These are phyloP conservation scores for Clinocottus analis DNA, from an alignment of 2,113 vertebrate species.

Conservation along the genomic window DNA sequence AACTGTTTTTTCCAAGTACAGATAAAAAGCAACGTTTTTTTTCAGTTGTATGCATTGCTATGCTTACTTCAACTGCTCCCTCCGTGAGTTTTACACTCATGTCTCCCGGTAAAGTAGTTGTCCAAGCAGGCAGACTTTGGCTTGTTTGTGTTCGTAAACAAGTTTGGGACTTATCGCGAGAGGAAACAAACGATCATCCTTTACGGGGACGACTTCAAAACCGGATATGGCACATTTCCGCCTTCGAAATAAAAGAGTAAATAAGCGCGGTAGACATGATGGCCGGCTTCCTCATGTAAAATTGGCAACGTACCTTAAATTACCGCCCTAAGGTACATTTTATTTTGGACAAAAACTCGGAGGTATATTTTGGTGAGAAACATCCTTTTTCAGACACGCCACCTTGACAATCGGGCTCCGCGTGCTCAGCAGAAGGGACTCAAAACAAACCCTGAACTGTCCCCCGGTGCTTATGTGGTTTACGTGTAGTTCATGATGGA, in stretches of 20 bases:
- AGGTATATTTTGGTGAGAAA: conserved; percentile 31
- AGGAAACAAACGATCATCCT: neutral
- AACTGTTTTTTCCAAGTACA: neutral
- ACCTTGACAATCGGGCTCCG: neutral
- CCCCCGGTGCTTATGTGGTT: neutral
- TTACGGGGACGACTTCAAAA: neutral
- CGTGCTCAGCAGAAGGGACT: neutral
- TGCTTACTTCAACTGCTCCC: conserved; percentile 71
- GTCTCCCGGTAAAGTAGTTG: neutral
- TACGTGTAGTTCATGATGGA: conserved; percentile 68
- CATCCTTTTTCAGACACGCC: accelerated
- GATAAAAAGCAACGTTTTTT: neutral
- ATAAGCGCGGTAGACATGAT: neutral
- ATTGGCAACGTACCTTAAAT: neutral
- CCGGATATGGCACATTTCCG: neutral
- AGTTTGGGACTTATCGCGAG: conserved; percentile 50
- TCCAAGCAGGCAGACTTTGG: neutral
- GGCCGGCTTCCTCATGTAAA: neutral
- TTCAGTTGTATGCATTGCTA: neutral
- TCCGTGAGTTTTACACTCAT: conserved; percentile 64
- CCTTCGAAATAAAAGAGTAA: conserved; percentile 47
- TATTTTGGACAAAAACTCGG: neutral
- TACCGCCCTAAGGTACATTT: neutral
- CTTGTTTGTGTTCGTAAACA: neutral
- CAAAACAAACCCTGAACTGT: conserved; percentile 12